Evolutionary conservation across 2,113 vertebrate species (phyloP).

Genomic region (Paradoxurus hermaphroditus): DNA sequence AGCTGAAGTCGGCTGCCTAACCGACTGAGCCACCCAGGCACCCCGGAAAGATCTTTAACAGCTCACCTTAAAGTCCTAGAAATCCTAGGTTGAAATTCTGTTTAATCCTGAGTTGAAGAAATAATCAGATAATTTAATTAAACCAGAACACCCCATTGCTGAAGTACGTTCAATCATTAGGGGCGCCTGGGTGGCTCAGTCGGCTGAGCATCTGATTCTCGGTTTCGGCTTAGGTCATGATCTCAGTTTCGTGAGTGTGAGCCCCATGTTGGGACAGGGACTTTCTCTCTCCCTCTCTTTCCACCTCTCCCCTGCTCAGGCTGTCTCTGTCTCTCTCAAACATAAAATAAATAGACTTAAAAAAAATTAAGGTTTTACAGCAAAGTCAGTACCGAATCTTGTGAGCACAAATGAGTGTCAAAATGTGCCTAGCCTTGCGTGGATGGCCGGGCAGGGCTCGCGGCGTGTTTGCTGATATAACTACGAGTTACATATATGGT

Average conservation of each 20-base stretch:
- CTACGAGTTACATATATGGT: background rate
- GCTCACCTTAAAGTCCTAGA: background rate
- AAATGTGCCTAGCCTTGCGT: background rate
- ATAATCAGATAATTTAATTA: background rate
- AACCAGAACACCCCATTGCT: background rate
- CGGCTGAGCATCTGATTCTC: background rate
- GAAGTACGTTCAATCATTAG: background rate
- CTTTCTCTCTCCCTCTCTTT: background rate
- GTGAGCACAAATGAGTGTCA: background rate
- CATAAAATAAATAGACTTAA: background rate
- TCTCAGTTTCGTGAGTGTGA: background rate
- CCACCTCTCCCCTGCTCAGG: no score
- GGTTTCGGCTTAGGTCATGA: background rate
- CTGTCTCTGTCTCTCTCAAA: background rate
- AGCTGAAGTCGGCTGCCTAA: no score
- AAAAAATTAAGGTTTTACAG: background rate
- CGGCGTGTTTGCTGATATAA: fast-evolving
- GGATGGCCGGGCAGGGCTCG: fast-evolving
- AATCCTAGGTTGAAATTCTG: background rate
- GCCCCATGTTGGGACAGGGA: no score
- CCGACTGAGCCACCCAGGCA: no score
- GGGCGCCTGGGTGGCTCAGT: background rate
- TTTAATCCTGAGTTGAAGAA: background rate
- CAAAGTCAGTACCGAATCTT: background rate
- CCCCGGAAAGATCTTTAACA: background rate